Conservation (phyloP, 2,888 invertebrate species). For the Drosophila mimica region DNA sequence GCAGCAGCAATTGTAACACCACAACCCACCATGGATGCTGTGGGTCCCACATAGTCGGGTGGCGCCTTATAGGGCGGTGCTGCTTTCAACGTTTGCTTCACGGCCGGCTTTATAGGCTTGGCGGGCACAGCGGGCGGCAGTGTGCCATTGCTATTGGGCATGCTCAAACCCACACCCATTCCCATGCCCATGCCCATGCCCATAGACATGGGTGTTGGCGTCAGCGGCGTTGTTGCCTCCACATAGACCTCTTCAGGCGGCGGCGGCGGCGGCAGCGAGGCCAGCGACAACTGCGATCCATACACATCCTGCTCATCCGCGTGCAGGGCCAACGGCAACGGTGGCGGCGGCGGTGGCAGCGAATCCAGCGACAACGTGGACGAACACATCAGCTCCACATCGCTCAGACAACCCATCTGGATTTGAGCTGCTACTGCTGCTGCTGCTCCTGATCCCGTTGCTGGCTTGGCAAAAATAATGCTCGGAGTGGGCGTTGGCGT, state of each 20-base stretch:
- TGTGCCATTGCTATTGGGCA: constrained; percentile 70
- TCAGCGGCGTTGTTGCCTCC: constrained; percentile 35
- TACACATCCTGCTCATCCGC: constrained; percentile 83
- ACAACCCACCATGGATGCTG: constrained; percentile 6
- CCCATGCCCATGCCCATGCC: constrained; percentile 21
- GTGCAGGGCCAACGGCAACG: constrained; percentile 84
- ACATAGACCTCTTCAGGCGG: constrained; percentile 82
- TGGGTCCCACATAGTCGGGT: constrained; percentile 83
- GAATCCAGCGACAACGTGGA: constrained; percentile 92
- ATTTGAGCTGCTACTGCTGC: not conserved
- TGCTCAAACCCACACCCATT: constrained; percentile 8
- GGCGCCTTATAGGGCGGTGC: constrained; percentile 85
- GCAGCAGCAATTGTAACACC: not conserved
- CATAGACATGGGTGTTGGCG: constrained; percentile 50
- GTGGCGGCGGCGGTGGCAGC: constrained; percentile 91
- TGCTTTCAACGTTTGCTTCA: constrained; percentile 69
- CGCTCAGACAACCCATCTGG: constrained; percentile 24
- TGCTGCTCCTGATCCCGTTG: constrained; percentile 16
- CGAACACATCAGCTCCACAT: constrained; percentile 87
- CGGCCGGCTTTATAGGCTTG: constrained; percentile 81
- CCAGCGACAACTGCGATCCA: constrained; percentile 89
- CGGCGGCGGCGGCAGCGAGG: constrained; percentile 91
- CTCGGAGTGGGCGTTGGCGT: constrained; percentile 85
- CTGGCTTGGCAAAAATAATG: constrained; percentile 82
- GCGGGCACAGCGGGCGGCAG: constrained; percentile 80